Evolutionary conservation across 1,140 invertebrate genomes (phyloP).

Genomic region (Argopecten irradians): DNA sequence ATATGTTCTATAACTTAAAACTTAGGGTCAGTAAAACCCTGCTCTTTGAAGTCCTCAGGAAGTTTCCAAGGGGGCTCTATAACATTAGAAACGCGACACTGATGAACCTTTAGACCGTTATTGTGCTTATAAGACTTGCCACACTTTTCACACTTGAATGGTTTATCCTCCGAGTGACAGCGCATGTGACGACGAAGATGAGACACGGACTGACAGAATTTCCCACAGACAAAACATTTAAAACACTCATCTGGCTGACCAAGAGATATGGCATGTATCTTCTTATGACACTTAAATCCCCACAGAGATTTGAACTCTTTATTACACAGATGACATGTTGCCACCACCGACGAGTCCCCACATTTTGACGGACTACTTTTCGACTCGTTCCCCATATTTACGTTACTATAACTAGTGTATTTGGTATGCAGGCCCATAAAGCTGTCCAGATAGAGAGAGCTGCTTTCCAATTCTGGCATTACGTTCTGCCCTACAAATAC

Average conservation of each 20-base stretch:
- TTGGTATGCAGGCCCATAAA: not conserved
- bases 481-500: slow-evolving; percentile 6
- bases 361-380: not conserved
- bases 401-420: not conserved
- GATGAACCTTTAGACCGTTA: slow-evolving; percentile 32
- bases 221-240: slow-evolving; percentile 37
- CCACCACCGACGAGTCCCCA: not conserved
- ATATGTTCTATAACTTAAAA: too few species aligned
- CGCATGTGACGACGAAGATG: slow-evolving; percentile 35
- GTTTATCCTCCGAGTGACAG: slow-evolving; percentile 28
- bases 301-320: not conserved
- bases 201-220: slow-evolving; percentile 31
- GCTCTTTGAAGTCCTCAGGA: too few species aligned
- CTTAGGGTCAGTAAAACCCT: too few species aligned
- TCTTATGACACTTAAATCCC: slow-evolving; percentile 1
- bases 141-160: slow-evolving; percentile 31
- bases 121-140: slow-evolving; percentile 34
- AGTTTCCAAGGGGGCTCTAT: not conserved
- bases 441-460: not conserved
- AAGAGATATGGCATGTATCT: slow-evolving; percentile 9
- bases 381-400: not conserved
- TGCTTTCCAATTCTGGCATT: not conserved
- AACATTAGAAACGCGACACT: not conserved
- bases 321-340: not conserved
- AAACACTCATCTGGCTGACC: slow-evolving; percentile 13